These are phyloP conservation scores for Caloenas nicobarica DNA, from an alignment of 2,113 vertebrate genomes.

Conservation along the genomic window DNA sequence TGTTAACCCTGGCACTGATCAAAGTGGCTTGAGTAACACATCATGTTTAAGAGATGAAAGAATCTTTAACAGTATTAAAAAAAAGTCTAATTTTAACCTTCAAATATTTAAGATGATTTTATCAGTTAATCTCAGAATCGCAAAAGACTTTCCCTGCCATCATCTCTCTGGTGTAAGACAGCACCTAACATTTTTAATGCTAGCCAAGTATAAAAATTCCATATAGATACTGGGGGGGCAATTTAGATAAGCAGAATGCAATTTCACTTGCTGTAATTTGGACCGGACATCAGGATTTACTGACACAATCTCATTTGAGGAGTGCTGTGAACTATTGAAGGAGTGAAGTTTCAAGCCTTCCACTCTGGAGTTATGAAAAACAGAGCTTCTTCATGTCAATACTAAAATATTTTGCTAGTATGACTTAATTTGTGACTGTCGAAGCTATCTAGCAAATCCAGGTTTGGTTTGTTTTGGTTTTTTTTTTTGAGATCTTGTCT, in stretches of 20 bases:
- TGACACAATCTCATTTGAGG: not conserved
- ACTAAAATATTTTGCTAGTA: not conserved
- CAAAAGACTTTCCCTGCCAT: not conserved
- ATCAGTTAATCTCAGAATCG: not conserved
- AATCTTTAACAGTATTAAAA: not conserved
- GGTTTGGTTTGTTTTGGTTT: too few species aligned
- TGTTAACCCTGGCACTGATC: not conserved
- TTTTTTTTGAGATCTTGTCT: not conserved
- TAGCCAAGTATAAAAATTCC: not conserved
- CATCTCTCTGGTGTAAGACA: not conserved
- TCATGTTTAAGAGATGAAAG: not conserved
- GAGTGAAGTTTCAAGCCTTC: not conserved
- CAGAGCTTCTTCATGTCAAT: not conserved
- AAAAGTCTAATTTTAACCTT: not conserved
- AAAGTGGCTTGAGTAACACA: not conserved
- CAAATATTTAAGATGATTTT: not conserved
- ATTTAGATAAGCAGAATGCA: slow-evolving; percentile 16
- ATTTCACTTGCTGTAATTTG: slow-evolving; percentile 8
- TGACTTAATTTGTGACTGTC: not conserved
- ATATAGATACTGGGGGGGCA: not conserved
- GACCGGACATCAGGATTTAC: not conserved
- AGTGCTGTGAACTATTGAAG: not conserved
- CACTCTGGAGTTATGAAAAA: not conserved
- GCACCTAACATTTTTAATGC: not conserved
- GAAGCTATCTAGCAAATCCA: not conserved